Conservation (phyloP, 2,113 vertebrate species). For the Ochotona princeps region DNA sequence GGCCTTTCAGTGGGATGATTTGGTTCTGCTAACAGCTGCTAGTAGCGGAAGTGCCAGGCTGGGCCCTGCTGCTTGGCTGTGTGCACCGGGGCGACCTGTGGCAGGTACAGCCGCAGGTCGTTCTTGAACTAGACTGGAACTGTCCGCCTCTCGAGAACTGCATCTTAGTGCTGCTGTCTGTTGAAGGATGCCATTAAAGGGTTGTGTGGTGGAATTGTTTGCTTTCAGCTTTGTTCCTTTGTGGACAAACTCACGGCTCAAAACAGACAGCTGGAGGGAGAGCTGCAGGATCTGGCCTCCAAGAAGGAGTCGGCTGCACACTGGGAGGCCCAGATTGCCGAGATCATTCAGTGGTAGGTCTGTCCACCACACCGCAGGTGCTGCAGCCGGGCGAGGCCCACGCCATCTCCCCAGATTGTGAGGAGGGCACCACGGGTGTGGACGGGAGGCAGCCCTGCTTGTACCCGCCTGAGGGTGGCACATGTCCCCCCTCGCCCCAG, state of each 20-base stretch:
- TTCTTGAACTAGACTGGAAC: background rate
- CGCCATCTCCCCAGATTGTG: no score
- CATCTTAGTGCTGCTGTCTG: background rate
- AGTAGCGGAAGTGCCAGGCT: background rate
- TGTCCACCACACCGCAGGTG: background rate
- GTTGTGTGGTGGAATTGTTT: background rate
- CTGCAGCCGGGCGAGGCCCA: background rate
- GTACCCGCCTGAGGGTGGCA: background rate
- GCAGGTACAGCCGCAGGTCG: background rate
- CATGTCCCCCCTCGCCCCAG: conserved; percentile 76
- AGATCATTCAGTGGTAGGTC: conserved; percentile 98
- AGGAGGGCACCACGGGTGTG: no score
- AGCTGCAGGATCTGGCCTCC: conserved; percentile 93
- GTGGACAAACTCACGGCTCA: conserved; percentile 95
- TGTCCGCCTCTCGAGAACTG: background rate
- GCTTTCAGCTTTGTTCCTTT: conserved; percentile 92
- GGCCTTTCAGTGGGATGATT: background rate
- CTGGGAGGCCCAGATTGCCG: conserved; percentile 99
- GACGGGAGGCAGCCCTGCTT: no score
- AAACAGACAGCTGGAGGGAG: conserved; percentile 95
- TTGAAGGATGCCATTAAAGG: background rate
- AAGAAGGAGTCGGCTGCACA: conserved; percentile 98
- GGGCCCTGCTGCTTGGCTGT: no score
- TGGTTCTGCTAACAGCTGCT: background rate
- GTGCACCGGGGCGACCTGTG: no score